Percentiles rank a stretch among this genome's conserved stretches.
phyloP scores from a whole-genome alignment of 2,888 invertebrate genomes.

The Glyphotaelius pellucidus region DNA sequence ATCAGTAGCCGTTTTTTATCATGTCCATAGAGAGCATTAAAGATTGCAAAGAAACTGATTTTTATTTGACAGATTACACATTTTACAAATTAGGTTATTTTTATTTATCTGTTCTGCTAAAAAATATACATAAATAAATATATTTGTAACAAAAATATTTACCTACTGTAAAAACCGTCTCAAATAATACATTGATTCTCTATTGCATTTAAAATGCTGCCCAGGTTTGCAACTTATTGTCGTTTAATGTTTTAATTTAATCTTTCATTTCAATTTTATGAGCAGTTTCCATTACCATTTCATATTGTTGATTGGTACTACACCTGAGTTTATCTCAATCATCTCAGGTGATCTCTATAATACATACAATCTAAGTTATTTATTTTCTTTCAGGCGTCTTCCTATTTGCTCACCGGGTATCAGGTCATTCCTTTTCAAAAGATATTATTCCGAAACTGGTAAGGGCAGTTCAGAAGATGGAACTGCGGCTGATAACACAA shows the following conservation, averaged over 20 bases:
- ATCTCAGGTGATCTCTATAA: neutral
- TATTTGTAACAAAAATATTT: neutral
- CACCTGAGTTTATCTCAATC: neutral
- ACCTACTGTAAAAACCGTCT: neutral
- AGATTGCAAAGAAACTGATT: neutral
- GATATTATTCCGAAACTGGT: slow-evolving; percentile 44
- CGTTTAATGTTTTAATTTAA: neutral
- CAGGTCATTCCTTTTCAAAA: slow-evolving; percentile 21
- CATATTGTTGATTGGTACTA: neutral
- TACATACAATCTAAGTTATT: neutral
- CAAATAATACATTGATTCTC: neutral
- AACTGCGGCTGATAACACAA: slow-evolving; percentile 26
- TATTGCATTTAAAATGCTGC: neutral
- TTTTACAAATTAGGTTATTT: neutral
- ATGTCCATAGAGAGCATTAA: neutral
- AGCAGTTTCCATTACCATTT: neutral
- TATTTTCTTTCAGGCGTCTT: slow-evolving; percentile 40
- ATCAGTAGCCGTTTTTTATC: neutral
- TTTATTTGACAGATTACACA: neutral
- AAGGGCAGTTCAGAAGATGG: slow-evolving; percentile 36
- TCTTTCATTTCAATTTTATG: neutral
- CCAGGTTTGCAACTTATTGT: neutral
- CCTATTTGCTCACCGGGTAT: slow-evolving; percentile 1
- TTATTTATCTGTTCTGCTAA: neutral
- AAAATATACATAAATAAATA: neutral